Base-by-base conservation (phyloP, 2,797 vertebrate genomes). In the Pantherophis vulpinus region DNA sequence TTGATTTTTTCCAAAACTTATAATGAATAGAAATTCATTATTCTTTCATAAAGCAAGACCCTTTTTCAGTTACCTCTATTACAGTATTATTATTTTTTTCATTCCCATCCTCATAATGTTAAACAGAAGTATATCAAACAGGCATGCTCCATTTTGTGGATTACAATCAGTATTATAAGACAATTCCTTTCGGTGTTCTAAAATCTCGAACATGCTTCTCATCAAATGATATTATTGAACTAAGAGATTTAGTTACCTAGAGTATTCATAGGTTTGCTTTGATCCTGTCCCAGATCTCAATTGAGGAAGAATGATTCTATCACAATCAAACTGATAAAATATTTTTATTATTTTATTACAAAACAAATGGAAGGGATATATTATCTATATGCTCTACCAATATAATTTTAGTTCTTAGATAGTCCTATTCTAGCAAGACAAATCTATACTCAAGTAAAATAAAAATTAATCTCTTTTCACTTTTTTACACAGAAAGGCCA, bases 1-100 rank as follows among this genome's bases (percentile, higher is more conserved):
- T 42, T n/a, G 91, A 94, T 74, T 95, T 94, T 87, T 94, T 63
- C 23, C n/a, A 27, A 93, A 27, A 91, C 58, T 93, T 89, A 54
- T 87, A 91, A 90, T 56, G 61, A 91, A 4, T 51, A 95, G 91
- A 12, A 94, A 95, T 90, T 51, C 27, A 61, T 25, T 63, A 27
- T 94, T 92, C 66, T 32, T 89, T 94, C 86, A 93, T 91, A 13
- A 91, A 79, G 66, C 70, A 61, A 2, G 66, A 12, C 88, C 27
- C 58, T 86, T 10, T 56, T 94, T 86, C 37, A 94, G 23, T 89
- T 51, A 42, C 61, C 93, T 91, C 13, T 91, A 8, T 1, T 37
- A 74, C 70, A 20, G 6, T 94, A 13, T 61, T 5, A 32, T 89
- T 90, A 11, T 63, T 94, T 63, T 63, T 63, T 94, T 94, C 25